These are phyloP conservation scores for Epinephelus moara DNA, from an alignment of 2,113 vertebrate genomes.

Conservation along the genomic window DNA sequence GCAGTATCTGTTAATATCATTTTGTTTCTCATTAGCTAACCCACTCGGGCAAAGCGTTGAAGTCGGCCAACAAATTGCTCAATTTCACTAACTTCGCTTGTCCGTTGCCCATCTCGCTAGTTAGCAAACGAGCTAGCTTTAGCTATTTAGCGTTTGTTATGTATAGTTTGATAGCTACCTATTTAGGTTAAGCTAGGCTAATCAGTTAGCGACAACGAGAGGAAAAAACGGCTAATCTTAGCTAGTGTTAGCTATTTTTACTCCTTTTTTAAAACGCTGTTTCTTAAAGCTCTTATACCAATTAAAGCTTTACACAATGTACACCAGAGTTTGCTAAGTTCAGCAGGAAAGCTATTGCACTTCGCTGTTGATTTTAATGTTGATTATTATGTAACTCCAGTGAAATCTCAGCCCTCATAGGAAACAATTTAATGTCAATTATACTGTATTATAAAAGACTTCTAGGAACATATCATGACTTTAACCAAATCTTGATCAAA, in stretches of 20 bases:
- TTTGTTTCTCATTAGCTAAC: neutral
- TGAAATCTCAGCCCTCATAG: constrained; percentile 19
- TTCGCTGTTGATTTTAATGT: constrained; percentile 2
- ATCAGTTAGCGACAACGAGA: constrained; percentile 50
- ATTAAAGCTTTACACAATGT: neutral
- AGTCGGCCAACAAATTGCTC: too few species aligned
- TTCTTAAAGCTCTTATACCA: neutral
- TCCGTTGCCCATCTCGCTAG: constrained; percentile 1
- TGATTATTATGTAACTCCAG: constrained; percentile 47
- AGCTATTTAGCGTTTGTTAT: constrained; percentile 54
- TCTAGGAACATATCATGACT: neutral
- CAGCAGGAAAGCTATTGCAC: neutral
- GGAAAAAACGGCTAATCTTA: constrained; percentile 13
- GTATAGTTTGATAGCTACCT: constrained; percentile 62
- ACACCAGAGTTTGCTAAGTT: neutral
- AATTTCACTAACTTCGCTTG: neutral
- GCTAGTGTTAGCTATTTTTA: neutral
- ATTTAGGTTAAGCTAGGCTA: constrained; percentile 77
- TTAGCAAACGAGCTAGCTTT: constrained; percentile 50
- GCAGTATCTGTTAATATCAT: neutral
- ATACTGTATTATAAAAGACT: neutral
- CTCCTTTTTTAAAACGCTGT: neutral
- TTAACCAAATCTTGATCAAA: neutral
- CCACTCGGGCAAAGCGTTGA: neutral
- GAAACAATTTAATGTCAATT: constrained; percentile 5